Evolutionary conservation across 2,113 vertebrate species (phyloP).

Genomic region (Meles meles): DNA sequence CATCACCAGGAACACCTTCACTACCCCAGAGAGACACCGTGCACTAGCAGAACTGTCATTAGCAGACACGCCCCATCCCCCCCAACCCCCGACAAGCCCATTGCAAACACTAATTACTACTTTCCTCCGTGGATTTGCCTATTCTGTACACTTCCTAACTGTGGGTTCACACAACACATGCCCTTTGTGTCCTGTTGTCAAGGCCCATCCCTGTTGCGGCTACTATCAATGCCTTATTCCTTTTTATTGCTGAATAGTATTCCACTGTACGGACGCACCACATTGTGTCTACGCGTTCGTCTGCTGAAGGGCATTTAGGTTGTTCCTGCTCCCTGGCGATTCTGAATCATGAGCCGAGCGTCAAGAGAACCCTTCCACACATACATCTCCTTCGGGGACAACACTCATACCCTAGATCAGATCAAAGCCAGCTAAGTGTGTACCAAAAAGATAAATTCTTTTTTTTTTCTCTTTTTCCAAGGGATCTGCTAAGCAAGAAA

Average conservation of each 20-base stretch:
- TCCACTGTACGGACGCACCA: accelerated
- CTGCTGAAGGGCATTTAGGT: accelerated
- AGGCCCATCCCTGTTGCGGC: accelerated
- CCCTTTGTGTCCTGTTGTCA: background rate
- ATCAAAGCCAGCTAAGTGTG: background rate
- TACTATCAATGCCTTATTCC: accelerated
- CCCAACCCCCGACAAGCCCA: accelerated
- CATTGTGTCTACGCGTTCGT: accelerated
- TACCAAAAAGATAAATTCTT: background rate
- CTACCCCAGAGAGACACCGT: background rate
- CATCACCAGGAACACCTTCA: background rate
- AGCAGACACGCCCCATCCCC: background rate
- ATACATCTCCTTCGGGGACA: accelerated
- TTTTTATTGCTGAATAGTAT: background rate
- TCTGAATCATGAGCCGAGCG: background rate
- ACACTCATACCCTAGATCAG: background rate
- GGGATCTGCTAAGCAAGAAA: background rate
- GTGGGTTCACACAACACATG: accelerated
- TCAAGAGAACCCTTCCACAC: accelerated
- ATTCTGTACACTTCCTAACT: background rate
- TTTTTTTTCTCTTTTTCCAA: background rate
- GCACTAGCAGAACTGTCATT: background rate
- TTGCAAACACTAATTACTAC: accelerated
- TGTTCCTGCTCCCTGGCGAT: background rate
- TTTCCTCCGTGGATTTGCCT: background rate